Evolutionary conservation across 37 sponge, comb jelly and placozoan genomes (phyloP), one percentile per base, ranked within the genome.

Genomic region (Lycopodina hypogea): DNA sequence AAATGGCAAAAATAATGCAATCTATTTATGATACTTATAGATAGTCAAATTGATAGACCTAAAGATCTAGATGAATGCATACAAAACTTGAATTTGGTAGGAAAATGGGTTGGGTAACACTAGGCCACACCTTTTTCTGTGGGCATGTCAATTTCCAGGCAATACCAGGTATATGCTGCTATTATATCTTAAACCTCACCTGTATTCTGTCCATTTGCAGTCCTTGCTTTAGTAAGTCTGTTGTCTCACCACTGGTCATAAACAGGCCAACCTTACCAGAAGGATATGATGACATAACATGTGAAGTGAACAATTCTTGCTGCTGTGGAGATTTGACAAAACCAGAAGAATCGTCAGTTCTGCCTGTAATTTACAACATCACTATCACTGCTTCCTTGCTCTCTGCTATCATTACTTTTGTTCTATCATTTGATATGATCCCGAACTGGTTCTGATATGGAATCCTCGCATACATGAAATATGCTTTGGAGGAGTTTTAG

Each of bases 361-460:
- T 33, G 32, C 12, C 26, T 30, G 66, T 34, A 4, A 34, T 34
- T 32, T 65, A 34, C 66, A 65, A 32, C 3, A 32, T 2, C 7
- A 34, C 66, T 14, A 65, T 65, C 12, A 34, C 66, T 2, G 66
- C 66, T 32, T 65, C 66, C 30, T 65, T 65, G 66, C 66, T 65
- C 35, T 65, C 66, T 17, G 66, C 35, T 19, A 70, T 11, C 45
- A 70, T 42, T 23, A 70, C 26, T 4, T 42, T 70, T 11, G 45
- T 70, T 32, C 74, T 51, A 30, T 73, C 74, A 53, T 34, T 73
- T 22, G 23, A 53, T 7, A 73, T 4, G 19, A 73, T 53, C 19
- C 74, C 74, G 12, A 32, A 53, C 56, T 73, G 74, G 26, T 39
- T 51, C 74, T 73, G 53, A 32, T 53, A 30, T 23, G 42, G 39